Percentiles rank a stretch among this genome's conserved stretches.
Evolutionary conservation across 2,113 vertebrate species (phyloP).

Genomic region (Neotoma lepida): DNA sequence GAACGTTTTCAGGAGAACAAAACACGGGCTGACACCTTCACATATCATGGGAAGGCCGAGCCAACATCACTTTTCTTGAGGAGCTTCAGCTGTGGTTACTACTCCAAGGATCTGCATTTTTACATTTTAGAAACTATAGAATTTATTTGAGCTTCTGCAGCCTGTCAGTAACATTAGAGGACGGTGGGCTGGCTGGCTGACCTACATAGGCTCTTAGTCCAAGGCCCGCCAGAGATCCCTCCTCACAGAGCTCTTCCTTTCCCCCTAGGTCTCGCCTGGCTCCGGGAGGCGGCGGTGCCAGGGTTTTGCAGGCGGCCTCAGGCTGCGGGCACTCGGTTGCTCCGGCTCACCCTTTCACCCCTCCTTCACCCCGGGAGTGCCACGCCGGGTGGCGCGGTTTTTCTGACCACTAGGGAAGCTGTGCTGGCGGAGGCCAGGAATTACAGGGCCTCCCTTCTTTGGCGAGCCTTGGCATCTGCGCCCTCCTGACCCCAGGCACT

Average conservation of each 20-base stretch:
- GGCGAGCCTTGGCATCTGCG: not conserved
- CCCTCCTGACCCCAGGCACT: not conserved
- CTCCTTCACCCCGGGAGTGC: slow-evolving; percentile 40
- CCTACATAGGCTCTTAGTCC: not conserved
- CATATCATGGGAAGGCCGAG: not conserved
- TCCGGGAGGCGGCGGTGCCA: slow-evolving; percentile 10
- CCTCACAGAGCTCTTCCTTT: not conserved
- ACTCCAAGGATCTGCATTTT: not conserved
- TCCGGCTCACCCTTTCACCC: slow-evolving; percentile 65
- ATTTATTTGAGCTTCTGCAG: not conserved
- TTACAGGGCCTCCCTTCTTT: slow-evolving; percentile 28
- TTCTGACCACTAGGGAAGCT: slow-evolving; percentile 27
- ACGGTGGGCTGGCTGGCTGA: not conserved
- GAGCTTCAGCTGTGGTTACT: slow-evolving; percentile 5
- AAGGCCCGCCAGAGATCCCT: not conserved
- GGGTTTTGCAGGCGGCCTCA: not conserved
- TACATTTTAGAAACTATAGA: not conserved
- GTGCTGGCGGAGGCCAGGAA: slow-evolving; percentile 1
- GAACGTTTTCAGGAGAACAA: not conserved
- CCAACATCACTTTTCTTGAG: not conserved
- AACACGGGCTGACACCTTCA: not conserved
- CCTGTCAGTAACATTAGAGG: not conserved
- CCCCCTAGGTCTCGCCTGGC: not conserved
- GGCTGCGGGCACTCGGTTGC: not conserved
- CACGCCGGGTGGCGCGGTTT: slow-evolving; percentile 46